Percentiles rank a stretch among this genome's conserved stretches.
Conservation (phyloP, 2,888 invertebrate species). For the Craniophora ligustri region DNA sequence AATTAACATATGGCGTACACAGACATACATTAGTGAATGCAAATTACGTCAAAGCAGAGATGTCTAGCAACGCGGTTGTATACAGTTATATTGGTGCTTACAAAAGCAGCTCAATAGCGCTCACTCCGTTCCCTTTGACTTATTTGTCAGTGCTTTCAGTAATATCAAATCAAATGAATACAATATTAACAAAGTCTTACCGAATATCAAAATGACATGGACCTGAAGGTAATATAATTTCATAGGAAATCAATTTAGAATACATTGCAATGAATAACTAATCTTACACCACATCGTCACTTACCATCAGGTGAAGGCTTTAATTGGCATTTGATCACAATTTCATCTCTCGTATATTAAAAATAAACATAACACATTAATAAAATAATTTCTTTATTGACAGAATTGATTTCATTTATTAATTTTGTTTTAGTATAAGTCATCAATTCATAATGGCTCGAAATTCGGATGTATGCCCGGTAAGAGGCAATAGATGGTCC, state of each 20-base stretch:
- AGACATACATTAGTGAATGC: conserved; percentile 63
- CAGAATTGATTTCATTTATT: no score
- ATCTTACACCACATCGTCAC: no score
- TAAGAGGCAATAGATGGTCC: no score
- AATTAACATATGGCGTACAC: conserved; percentile 48
- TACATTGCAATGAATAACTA: neutral
- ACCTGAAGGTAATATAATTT: no score
- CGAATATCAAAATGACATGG: neutral
- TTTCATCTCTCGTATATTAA: no score
- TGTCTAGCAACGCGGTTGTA: conserved; percentile 53
- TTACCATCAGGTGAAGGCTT: no score
- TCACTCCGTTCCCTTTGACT: conserved; percentile 56
- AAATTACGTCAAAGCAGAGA: conserved; percentile 68
- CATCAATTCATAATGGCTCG: no score
- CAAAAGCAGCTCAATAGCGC: conserved; percentile 58
- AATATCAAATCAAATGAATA: conserved; percentile 55
- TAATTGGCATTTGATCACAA: no score
- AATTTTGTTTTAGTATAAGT: no score
- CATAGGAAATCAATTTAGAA: neutral
- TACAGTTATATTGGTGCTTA: conserved; percentile 41
- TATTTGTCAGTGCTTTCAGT: conserved; percentile 52
- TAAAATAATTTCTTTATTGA: no score
- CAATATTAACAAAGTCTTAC: neutral
- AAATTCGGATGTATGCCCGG: no score
- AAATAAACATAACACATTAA: no score